Conservation (phyloP, 2,797 vertebrate species). For the Alauda arvensis region DNA sequence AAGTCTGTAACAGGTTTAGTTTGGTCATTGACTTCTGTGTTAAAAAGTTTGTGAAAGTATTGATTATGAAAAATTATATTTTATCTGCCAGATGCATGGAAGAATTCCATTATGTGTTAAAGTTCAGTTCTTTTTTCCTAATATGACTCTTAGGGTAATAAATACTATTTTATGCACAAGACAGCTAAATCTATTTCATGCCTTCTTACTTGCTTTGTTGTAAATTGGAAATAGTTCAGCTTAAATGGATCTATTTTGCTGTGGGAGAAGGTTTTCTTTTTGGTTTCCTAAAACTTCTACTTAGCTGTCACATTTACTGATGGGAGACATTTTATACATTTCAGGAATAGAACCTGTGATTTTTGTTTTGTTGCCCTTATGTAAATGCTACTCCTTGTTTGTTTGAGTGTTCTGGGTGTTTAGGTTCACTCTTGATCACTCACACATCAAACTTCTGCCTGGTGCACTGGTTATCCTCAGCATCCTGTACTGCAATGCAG, state of each 20-base stretch:
- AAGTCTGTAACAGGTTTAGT: neutral
- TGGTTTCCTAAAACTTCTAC: neutral
- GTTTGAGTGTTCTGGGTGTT: neutral
- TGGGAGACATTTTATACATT: neutral
- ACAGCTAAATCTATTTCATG: neutral
- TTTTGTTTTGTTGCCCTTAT: neutral
- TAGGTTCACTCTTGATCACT: neutral
- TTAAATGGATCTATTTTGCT: neutral
- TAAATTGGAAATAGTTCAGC: neutral
- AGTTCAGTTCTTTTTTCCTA: neutral
- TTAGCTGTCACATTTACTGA: neutral
- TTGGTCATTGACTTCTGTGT: neutral
- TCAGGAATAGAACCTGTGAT: neutral
- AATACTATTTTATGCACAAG: neutral
- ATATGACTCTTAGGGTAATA: neutral
- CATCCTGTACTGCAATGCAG: fast-evolving
- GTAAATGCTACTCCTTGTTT: neutral
- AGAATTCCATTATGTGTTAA: neutral
- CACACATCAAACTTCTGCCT: neutral
- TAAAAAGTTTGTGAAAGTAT: neutral
- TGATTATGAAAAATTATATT: neutral
- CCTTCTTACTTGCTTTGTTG: neutral
- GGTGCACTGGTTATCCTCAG: neutral
- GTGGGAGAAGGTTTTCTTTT: neutral
- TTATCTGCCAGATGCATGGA: neutral